These are phyloP conservation scores for Arenicola marina DNA, from an alignment of 2,888 invertebrate genomes.

Conservation along the genomic window DNA sequence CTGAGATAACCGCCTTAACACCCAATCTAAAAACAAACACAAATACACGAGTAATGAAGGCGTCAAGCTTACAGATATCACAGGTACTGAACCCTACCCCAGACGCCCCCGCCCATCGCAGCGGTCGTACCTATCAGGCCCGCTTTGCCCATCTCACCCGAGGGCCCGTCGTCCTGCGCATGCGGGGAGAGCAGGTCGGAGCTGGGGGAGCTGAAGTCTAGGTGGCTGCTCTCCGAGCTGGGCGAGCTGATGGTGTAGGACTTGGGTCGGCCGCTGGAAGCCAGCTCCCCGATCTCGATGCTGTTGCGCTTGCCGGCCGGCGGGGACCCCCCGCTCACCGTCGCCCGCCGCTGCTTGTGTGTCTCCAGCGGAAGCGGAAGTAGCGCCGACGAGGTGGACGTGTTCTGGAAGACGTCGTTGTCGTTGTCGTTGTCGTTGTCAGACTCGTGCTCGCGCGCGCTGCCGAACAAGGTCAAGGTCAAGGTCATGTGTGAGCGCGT, in stretches of 20 bases:
- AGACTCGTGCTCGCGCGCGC: slow-evolving; percentile 12
- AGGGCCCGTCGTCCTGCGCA: too few species aligned
- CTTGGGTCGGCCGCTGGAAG: not conserved
- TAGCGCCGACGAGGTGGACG: slow-evolving; percentile 42
- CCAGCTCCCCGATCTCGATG: not conserved
- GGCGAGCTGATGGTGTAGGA: slow-evolving; percentile 5
- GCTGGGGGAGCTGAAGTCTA: not conserved
- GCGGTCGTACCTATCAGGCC: too few species aligned
- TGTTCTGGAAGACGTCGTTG: slow-evolving; percentile 23
- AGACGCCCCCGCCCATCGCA: too few species aligned
- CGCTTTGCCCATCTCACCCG: too few species aligned
- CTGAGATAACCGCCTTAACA: too few species aligned
- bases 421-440: slow-evolving; percentile 20
- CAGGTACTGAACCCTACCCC: too few species aligned
- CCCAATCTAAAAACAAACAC: too few species aligned
- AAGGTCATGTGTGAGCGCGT: too few species aligned
- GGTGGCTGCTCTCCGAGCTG: not conserved
- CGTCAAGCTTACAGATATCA: too few species aligned
- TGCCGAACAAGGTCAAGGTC: too few species aligned
- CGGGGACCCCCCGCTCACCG: slow-evolving; percentile 76
- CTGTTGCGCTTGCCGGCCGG: slow-evolving; percentile 25
- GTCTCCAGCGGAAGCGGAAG: slow-evolving; percentile 51
- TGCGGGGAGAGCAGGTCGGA: not conserved
- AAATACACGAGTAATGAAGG: too few species aligned
- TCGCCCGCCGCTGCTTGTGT: slow-evolving; percentile 75